These are phyloP conservation scores for Phodopus roborovskii DNA, from an alignment of 2,113 vertebrate genomes.

Conservation along the genomic window DNA sequence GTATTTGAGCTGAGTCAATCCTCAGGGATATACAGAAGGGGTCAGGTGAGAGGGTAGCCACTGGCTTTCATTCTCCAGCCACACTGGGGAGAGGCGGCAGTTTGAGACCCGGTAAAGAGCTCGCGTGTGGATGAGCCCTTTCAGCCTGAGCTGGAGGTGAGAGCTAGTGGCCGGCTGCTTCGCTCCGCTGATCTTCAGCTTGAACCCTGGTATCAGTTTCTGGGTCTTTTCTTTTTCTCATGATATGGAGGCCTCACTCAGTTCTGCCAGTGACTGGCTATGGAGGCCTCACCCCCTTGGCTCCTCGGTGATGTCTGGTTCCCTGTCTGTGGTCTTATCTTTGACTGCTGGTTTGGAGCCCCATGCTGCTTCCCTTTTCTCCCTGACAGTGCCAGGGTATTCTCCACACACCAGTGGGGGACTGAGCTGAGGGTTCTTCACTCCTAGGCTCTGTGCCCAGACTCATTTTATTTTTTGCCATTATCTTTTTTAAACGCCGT, in stretches of 20 bases:
- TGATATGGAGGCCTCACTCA: too few species aligned
- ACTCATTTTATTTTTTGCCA: not conserved
- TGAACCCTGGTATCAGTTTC: too few species aligned
- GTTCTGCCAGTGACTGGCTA: not conserved
- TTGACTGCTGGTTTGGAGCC: not conserved
- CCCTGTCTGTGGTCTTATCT: not conserved
- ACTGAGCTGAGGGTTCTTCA: not conserved
- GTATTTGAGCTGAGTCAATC: not conserved
- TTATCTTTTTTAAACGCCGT: not conserved
- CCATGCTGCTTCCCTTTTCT: not conserved
- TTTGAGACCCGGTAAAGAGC: too few species aligned
- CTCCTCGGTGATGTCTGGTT: not conserved
- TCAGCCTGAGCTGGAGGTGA: too few species aligned
- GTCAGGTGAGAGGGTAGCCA: not conserved
- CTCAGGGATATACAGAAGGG: not conserved
- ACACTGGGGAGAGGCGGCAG: too few species aligned
- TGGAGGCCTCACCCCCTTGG: not conserved
- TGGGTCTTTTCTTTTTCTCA: too few species aligned
- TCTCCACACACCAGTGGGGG: not conserved
- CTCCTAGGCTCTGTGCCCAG: not conserved
- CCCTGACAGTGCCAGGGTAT: not conserved
- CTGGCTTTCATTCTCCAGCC: too few species aligned
- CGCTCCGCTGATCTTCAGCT: too few species aligned
- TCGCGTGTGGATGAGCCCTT: too few species aligned
- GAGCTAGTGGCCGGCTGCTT: too few species aligned